phyloP scores from a whole-genome alignment of 2,888 invertebrate species.

The Argyresthia albistria region DNA sequence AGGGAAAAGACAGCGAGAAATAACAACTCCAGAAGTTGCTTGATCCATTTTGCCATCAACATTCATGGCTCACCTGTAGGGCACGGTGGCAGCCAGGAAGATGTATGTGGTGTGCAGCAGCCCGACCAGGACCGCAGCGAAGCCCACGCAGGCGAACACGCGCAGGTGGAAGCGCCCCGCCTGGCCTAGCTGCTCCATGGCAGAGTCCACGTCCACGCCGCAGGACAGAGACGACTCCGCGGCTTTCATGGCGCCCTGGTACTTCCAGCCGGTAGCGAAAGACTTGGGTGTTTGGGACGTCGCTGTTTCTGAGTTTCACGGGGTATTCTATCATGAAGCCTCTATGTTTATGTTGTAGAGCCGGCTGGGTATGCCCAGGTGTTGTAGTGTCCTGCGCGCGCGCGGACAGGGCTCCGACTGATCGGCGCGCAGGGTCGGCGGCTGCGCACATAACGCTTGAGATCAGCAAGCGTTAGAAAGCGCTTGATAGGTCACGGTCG shows the following conservation, averaged over 20 bases:
- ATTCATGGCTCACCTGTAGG: constrained; percentile 64
- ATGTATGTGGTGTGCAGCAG: constrained; percentile 70
- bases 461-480: neutral
- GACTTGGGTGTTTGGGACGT: no score
- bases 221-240: neutral
- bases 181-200: constrained; percentile 39
- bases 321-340: no score
- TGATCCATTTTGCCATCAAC: no score
- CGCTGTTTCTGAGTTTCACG: no score
- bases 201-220: constrained; percentile 31
- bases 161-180: constrained; percentile 42
- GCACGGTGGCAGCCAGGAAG: constrained; percentile 68
- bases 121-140: constrained; percentile 66
- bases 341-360: no score
- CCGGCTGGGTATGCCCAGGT: no score
- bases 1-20: no score
- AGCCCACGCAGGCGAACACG: constrained; percentile 33
- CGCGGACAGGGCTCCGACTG: neutral
- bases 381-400: no score
- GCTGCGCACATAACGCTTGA: neutral
- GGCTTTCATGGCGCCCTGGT: no score
- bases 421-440: neutral
- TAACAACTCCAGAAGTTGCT: no score
- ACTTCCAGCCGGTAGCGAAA: no score
- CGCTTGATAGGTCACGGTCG: neutral